phyloP scores from a whole-genome alignment of 2,797 vertebrate species.

The Poeciliopsis gracilis region DNA sequence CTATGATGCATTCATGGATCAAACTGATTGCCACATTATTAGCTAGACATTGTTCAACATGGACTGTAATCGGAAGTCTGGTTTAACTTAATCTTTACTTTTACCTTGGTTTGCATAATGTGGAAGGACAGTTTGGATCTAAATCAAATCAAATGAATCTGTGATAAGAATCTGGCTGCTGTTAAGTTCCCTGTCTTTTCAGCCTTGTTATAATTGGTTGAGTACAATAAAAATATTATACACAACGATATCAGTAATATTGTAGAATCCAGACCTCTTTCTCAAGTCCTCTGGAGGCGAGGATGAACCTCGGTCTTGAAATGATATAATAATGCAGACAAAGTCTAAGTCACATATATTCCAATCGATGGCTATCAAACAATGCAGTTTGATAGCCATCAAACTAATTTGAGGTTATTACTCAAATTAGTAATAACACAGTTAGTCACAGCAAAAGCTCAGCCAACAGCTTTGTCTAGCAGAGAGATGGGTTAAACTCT shows the following conservation, averaged over 20 bases:
- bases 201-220: background rate
- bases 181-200: background rate
- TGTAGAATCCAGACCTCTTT: background rate
- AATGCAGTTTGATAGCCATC: no score
- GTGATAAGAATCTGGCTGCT: background rate
- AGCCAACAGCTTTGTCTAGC: background rate
- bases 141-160: slow-evolving; percentile 27
- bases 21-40: slow-evolving; percentile 58
- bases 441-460: background rate
- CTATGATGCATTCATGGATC: slow-evolving; percentile 14
- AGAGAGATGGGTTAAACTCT: background rate
- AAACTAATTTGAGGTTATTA: no score
- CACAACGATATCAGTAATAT: no score
- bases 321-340: background rate
- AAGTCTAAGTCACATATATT: background rate
- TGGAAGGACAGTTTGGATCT: slow-evolving; percentile 27
- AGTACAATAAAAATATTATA: background rate
- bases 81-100: slow-evolving; percentile 27
- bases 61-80: slow-evolving; percentile 40
- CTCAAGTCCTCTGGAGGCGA: background rate
- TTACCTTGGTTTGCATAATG: slow-evolving; percentile 32
- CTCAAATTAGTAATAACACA: no score
- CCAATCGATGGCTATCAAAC: background rate
- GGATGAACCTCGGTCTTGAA: background rate
- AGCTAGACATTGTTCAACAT: slow-evolving; percentile 19